A percentile compares a stretch with the other conserved stretches of the same genome.
Evolutionary conservation across 2,888 invertebrate genomes (phyloP).

Genomic region (Monochamus alternatus): DNA sequence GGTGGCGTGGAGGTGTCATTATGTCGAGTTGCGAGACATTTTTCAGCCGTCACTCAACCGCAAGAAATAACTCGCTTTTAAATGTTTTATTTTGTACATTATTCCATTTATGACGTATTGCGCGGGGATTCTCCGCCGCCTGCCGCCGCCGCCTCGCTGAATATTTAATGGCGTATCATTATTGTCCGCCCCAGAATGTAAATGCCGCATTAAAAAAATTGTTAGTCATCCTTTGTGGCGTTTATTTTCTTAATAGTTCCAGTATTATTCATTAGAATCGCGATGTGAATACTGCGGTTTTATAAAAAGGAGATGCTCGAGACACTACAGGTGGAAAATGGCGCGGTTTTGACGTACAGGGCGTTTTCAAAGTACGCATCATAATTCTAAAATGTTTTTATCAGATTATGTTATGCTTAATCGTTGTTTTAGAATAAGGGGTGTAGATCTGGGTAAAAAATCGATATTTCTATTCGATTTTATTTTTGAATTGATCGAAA

Average conservation of each 20-base stretch:
- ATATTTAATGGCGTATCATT: not conserved
- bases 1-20: not conserved
- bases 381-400: no score
- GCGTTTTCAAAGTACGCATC: no score
- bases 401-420: no score
- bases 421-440: no score
- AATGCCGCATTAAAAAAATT: not conserved
- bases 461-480: no score
- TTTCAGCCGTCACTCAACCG: constrained; percentile 17
- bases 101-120: constrained; percentile 20
- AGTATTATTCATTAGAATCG: not conserved
- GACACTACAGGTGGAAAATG: no score
- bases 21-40: not conserved
- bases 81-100: constrained; percentile 14
- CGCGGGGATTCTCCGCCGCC: not conserved
- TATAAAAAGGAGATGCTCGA: not conserved
- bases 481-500: no score
- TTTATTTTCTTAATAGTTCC: not conserved
- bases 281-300: not conserved
- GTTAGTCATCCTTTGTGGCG: not conserved
- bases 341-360: no score
- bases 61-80: constrained; percentile 18
- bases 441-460: no score
- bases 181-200: not conserved
- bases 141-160: not conserved